Percentiles rank a stretch among this genome's conserved stretches.
phyloP scores from a whole-genome alignment of 2,113 vertebrate genomes.

The Dipodomys ordii region DNA sequence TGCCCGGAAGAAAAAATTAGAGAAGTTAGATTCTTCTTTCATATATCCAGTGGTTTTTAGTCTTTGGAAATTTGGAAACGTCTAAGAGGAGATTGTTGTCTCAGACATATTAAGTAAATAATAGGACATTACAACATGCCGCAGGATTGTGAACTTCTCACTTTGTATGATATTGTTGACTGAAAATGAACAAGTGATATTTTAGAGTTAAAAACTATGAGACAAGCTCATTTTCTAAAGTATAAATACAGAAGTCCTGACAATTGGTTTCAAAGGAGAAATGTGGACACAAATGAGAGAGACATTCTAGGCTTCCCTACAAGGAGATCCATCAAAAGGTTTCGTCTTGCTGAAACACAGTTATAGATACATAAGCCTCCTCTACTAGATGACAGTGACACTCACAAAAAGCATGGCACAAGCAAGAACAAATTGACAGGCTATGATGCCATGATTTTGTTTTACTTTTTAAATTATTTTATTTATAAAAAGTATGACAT shows the following conservation, averaged over 20 bases:
- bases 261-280: constrained; percentile 4
- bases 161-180: background rate
- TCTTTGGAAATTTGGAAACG: background rate
- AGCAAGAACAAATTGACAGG: background rate
- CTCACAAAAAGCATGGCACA: background rate
- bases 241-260: background rate
- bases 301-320: background rate
- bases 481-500: no score
- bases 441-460: background rate
- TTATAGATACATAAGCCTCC: background rate
- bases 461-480: no score
- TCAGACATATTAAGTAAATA: background rate
- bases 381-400: background rate
- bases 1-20: background rate
- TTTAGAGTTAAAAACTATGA: background rate
- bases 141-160: background rate
- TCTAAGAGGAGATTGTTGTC: background rate
- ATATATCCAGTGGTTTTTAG: background rate
- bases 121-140: background rate
- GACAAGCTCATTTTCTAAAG: background rate
- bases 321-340: background rate
- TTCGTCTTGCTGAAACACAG: background rate
- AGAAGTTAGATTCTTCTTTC: background rate
- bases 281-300: background rate
- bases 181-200: background rate